Evolutionary conservation across 2,113 vertebrate genomes (phyloP), one percentile per base, ranked within the genome.

Genomic region (Dicaeum eximium): DNA sequence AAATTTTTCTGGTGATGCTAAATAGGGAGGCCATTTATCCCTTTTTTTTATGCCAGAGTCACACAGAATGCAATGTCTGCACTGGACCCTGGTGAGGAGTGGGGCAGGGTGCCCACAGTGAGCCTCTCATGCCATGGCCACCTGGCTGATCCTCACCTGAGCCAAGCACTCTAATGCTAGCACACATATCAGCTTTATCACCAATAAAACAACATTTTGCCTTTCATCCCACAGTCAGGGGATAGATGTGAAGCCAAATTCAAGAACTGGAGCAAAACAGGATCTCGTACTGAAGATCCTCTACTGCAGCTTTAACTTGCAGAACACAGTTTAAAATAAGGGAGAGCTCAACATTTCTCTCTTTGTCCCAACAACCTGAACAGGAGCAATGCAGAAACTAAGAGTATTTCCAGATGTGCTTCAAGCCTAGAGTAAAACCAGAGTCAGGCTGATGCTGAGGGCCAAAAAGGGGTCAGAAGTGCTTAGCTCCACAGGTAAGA

Each of bases 41-140:
- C 4, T 16, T 67, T 47, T 21, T 61, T 80, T 40, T 33, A 21
- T 28, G 11, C 5, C 22, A 51, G 25, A 31, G 7, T 48, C 22
- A 16, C 47, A 28, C 2, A 9, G 38, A 35, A 8, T 24, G 33
- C 15, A 30, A 3, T 19, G 6, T 23, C 62, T 72, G 30, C 2
- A 0, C 16, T 2, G 2, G n/a, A 31, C 10, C 13, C 22, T 37
- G 48, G 10, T 51, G 64, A 56, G 30, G 44, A 72, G 23, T 6
- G 30, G 30, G 40, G 21, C 4, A 6, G 54, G 21, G 25, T 6
- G 14, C 24, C 11, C 70, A 42, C 24, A 11, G 65, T 0, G 9
- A 88, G 23, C 13, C 37, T 7, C 50, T 20, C 54, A 24, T 0
- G 0, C 8, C 21, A 16, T 2, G 0, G 35, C 7, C 57, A 20